A percentile compares a stretch with the other conserved stretches of the same genome.
Conservation (phyloP, 2,797 vertebrate genomes). For the Oreortyx pictus region DNA sequence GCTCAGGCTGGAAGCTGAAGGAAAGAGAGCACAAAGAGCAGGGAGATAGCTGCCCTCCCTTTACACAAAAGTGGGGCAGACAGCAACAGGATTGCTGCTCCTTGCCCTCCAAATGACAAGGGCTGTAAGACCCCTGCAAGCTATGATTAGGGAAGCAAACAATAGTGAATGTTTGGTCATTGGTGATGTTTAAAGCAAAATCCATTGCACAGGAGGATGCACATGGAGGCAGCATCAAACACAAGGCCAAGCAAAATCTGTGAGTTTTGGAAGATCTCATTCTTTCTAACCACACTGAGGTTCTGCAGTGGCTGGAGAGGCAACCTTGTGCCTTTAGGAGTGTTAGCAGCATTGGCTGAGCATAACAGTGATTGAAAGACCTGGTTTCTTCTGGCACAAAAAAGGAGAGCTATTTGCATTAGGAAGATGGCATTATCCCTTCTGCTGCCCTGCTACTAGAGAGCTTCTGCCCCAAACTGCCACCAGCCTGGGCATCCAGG, state of each 20-base stretch:
- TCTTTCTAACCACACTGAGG: neutral
- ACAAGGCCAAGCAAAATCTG: rapidly evolving
- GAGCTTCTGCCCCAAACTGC: neutral
- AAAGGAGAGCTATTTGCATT: neutral
- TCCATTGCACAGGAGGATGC: neutral
- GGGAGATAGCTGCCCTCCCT: neutral
- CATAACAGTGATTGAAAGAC: neutral
- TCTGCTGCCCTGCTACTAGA: neutral
- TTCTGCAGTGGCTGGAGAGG: neutral
- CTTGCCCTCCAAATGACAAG: neutral
- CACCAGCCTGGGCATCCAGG: neutral
- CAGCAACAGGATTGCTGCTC: neutral
- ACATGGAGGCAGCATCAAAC: neutral
- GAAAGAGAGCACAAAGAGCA: neutral
- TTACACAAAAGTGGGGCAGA: neutral
- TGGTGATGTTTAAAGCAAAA: neutral
- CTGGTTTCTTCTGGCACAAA: neutral
- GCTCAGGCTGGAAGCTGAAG: neutral
- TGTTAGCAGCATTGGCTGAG: neutral
- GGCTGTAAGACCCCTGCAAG: neutral
- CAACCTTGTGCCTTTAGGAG: neutral
- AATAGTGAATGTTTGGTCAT: neutral
- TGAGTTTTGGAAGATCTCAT: neutral
- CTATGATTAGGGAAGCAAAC: neutral
- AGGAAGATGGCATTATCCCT: neutral